Evolutionary conservation across 2,797 vertebrate species (phyloP), one percentile per base, ranked within the genome.

Genomic region (Ambastaia sidthimunki): DNA sequence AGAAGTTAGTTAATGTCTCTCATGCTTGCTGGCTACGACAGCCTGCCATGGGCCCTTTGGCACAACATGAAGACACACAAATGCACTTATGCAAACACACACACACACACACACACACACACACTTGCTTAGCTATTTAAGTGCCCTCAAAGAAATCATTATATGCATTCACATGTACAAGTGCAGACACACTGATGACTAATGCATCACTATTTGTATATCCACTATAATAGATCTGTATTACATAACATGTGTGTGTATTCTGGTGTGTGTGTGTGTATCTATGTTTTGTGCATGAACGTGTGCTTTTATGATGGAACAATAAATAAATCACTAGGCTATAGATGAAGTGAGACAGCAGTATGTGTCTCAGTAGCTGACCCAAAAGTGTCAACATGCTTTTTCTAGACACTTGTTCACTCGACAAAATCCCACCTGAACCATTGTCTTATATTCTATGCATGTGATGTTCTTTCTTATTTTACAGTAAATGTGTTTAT

Each of bases 1-100:
- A 93, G 88, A 92, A 93, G 91, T 93, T 93, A 92, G 91, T 93
- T 93, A 92, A 92, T 93, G 91, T 93, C 89, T 93, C 89, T 88
- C 90, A 88, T 83, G 85, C 89, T 91, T 83, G 86, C 84, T 81
- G 83, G 83, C 88, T 89, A 83, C 84, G 85, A 88, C 90, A 87
- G 86, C 82, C 71, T 85, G 88, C 90, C 83, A 81, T 83, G 88
- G 83, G 86, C 89, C 89, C 86, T 75, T 78, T 86, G 83, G 77
- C 81, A 73, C 66, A 67, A 70, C 69, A 82, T 31, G 59, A 81
- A 78, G 80, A 37, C 52, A 31, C 67, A 47, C 79, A 78, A 54
- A 77, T 67, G 70, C 80, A 65, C 12, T 54, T n/a, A 59, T 18
- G 21, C 48, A 52, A 34, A 47, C 47, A 34, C 76, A 71, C 57